Evolutionary conservation across 2,797 vertebrate species (phyloP).

Genomic region (Selene dorsalis): DNA sequence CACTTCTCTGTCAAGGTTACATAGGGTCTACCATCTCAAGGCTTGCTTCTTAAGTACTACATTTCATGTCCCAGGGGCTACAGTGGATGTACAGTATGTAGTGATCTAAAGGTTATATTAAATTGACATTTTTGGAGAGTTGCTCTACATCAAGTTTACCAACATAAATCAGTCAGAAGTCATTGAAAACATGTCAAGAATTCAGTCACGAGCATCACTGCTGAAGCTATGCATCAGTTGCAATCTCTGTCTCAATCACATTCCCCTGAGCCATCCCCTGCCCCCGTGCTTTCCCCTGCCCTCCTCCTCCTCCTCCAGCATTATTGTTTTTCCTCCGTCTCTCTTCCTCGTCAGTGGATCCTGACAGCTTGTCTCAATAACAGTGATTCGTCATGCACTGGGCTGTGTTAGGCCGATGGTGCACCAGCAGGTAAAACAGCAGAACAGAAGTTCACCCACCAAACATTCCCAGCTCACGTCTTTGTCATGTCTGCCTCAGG

Average conservation of each 20-base stretch:
- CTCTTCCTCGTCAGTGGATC: conserved; percentile 62
- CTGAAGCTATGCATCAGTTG: conserved; percentile 57
- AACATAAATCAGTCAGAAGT: conserved; percentile 58
- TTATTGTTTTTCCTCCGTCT: conserved; percentile 71
- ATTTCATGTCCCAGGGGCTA: conserved; percentile 7
- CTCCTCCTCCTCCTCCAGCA: conserved; percentile 56
- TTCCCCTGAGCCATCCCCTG: conserved; percentile 56
- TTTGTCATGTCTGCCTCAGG: conserved; percentile 2
- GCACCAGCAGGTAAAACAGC: conserved; percentile 73
- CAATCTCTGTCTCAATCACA: conserved; percentile 58
- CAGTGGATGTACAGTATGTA: background rate
- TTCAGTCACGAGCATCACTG: conserved; percentile 61
- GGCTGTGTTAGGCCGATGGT: conserved; percentile 57
- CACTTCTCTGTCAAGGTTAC: conserved; percentile 19
- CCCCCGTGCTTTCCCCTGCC: conserved; percentile 30
- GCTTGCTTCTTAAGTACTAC: conserved; percentile 7
- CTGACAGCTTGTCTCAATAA: conserved; percentile 80
- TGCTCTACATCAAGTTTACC: conserved; percentile 50
- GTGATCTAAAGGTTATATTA: conserved; percentile 55
- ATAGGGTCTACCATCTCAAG: background rate
- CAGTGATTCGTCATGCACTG: conserved; percentile 70
- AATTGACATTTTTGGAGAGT: conserved; percentile 38
- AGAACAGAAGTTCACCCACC: conserved; percentile 34
- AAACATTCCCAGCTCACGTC: conserved; percentile 17
- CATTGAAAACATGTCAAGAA: conserved; percentile 57